Percentiles rank a stretch among this genome's conserved stretches.
These are phyloP conservation scores for Sigmodon hispidus DNA, from an alignment of 2,113 vertebrate genomes.

Conservation along the genomic window DNA sequence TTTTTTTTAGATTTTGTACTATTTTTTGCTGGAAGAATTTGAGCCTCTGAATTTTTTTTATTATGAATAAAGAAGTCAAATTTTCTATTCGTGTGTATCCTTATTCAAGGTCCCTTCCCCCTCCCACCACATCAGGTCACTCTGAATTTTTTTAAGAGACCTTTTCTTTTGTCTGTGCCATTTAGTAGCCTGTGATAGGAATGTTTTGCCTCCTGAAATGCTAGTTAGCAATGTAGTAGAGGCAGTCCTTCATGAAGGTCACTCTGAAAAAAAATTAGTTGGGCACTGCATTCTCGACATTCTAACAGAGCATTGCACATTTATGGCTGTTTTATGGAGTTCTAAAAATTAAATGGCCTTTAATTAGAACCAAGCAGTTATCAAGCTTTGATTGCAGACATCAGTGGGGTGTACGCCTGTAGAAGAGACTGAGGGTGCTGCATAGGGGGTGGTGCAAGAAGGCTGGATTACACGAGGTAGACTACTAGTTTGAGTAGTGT, in stretches of 20 bases:
- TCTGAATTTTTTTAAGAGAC: neutral
- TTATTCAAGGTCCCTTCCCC: no score
- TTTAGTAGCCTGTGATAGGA: conserved; percentile 11
- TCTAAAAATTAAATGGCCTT: conserved; percentile 67
- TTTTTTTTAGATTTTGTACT: conserved; percentile 44
- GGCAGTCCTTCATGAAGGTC: conserved; percentile 39
- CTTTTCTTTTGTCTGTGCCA: conserved; percentile 5
- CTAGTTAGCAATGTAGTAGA: conserved; percentile 35
- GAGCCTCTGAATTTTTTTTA: neutral
- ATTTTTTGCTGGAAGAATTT: neutral
- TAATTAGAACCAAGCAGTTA: conserved; percentile 65
- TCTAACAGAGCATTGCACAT: conserved; percentile 63
- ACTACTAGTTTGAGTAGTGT: conserved; percentile 26
- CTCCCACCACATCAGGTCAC: no score
- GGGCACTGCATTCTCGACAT: conserved; percentile 50
- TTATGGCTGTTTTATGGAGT: conserved; percentile 69
- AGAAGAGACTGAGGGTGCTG: neutral
- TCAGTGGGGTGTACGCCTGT: neutral
- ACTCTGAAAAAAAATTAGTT: conserved; percentile 4
- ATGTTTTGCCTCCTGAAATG: conserved; percentile 30
- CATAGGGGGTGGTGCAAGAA: neutral
- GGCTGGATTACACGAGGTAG: neutral
- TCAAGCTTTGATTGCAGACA: conserved; percentile 60
- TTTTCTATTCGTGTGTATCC: no score
- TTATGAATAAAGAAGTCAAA: no score